These are phyloP conservation scores for Toxostoma redivivum DNA, from an alignment of 2,113 vertebrate genomes.

Conservation along the genomic window DNA sequence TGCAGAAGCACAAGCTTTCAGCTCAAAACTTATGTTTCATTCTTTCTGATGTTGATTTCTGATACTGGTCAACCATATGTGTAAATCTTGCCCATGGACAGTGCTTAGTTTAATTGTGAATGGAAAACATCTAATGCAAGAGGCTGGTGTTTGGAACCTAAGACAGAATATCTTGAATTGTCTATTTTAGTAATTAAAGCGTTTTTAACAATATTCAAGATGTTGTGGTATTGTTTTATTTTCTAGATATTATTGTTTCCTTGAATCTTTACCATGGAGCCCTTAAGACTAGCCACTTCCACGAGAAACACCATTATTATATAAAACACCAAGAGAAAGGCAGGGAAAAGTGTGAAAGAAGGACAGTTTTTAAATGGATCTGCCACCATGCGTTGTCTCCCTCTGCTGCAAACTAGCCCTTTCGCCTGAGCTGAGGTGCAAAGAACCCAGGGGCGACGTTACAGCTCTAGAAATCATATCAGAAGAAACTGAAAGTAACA, in stretches of 20 bases:
- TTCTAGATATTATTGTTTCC: neutral
- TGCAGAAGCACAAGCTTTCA: constrained; percentile 22
- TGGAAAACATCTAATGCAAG: neutral
- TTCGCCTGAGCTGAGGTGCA: neutral
- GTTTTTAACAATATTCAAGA: constrained; percentile 48
- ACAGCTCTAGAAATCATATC: neutral
- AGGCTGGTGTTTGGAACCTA: constrained; percentile 13
- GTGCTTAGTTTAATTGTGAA: neutral
- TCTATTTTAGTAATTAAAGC: constrained; percentile 74
- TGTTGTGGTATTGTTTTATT: neutral
- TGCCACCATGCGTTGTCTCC: neutral
- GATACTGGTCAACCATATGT: neutral
- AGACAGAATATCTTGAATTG: neutral
- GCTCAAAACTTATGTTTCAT: neutral
- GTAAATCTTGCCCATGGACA: neutral
- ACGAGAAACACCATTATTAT: neutral
- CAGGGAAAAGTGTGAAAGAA: neutral
- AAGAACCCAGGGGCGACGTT: neutral
- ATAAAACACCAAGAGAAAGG: neutral
- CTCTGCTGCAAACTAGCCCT: neutral
- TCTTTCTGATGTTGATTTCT: constrained; percentile 1
- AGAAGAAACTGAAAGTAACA: neutral
- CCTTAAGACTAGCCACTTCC: neutral
- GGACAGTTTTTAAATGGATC: neutral
- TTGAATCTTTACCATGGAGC: neutral